Base-by-base conservation (phyloP, 2,113 vertebrate genomes). In the Columba livia region DNA sequence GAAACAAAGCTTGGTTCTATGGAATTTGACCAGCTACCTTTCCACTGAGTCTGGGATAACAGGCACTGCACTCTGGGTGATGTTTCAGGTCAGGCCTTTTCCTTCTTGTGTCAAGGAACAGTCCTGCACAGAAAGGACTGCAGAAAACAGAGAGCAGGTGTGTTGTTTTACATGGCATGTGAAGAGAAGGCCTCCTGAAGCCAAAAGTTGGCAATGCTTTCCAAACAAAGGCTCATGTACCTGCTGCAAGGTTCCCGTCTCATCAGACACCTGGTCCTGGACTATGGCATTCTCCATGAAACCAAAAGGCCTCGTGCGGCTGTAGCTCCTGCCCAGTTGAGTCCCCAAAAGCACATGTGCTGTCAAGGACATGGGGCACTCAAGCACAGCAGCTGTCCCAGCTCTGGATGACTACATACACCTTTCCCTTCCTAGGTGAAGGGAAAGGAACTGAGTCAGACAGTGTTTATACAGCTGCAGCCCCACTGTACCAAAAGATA, bases 311-410 rank as follows among this genome's bases (percentile, higher is more conserved):
- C 48, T 74, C 36, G 12, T 74, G 56, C 19, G 78, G 16, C 29
- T 62, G 36, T 38, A 64, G 51, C 2, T 77, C 31, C 48, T 10
- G 1, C 5, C 7, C 20, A 64, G 7, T 5, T 1, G 0, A 89
- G 23, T 51, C 17, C 28, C 42, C 34, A 67, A 31, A 60, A 71
- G 15, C 25, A 67, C 2, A 8, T 1, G 6, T 36, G 23, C 24
- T 80, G 25, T 53, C 23, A 38, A 67, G 38, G 36, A 69, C 44
- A 15, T 8, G 14, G 11, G 44, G 12, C 0, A 1, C 12, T 83
- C 50, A 8, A 18, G 11, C 31, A 73, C 15, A 73, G 50, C n/a
- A 58, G 9, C 48, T 84, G 56, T 34, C 21, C 13, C n/a, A 50
- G 72, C 57, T 65, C 48, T 42, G 51, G 5, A 42, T 66, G 69